Conservation (phyloP, 64 coral and sea anemone species). For the Porites lutea region DNA sequence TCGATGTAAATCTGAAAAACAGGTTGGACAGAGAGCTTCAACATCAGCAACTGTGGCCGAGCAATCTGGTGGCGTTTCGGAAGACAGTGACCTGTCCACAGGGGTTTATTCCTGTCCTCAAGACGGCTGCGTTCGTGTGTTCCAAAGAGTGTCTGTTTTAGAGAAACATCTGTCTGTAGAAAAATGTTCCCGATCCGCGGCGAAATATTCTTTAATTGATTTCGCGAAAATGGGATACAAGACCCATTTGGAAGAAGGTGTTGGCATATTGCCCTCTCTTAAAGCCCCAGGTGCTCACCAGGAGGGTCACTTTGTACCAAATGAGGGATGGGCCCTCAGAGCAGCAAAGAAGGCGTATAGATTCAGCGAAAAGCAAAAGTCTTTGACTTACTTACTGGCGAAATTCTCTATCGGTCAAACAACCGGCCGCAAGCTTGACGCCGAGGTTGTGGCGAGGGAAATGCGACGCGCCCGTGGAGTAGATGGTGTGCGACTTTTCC, state of each 20-base stretch:
- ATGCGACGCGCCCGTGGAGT: slow-evolving; percentile 51
- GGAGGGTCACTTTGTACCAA: slow-evolving; percentile 23
- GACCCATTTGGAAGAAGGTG: slow-evolving; percentile 64
- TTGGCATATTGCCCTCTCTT: slow-evolving; percentile 48
- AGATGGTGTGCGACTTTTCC: slow-evolving; percentile 47
- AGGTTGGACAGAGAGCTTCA: slow-evolving; percentile 16
- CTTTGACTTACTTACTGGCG: slow-evolving; percentile 45
- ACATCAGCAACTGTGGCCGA: slow-evolving; percentile 26
- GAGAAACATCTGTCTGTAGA: slow-evolving; percentile 70
- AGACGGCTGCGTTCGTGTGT: slow-evolving; percentile 53
- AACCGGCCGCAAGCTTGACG: slow-evolving; percentile 54
- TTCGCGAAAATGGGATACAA: slow-evolving; percentile 65
- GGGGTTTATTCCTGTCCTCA: slow-evolving; percentile 38
- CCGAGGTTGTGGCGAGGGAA: slow-evolving; percentile 59
- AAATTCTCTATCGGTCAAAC: slow-evolving; percentile 65
- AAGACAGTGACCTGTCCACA: slow-evolving; percentile 17
- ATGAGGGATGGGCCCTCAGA: slow-evolving; percentile 62
- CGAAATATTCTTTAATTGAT: slow-evolving; percentile 59
- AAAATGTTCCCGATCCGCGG: slow-evolving; percentile 51
- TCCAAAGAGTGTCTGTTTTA: slow-evolving; percentile 67
- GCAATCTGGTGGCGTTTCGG: slow-evolving; percentile 1
- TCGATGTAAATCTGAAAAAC: slow-evolving; percentile 26
- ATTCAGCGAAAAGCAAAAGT: slow-evolving; percentile 47
- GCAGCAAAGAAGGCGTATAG: slow-evolving; percentile 38
- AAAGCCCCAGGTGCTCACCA: slow-evolving; percentile 31